Evolutionary conservation across 2,797 vertebrate genomes (phyloP), one percentile per base, ranked within the genome.

Genomic region (Urophycis tenuis): DNA sequence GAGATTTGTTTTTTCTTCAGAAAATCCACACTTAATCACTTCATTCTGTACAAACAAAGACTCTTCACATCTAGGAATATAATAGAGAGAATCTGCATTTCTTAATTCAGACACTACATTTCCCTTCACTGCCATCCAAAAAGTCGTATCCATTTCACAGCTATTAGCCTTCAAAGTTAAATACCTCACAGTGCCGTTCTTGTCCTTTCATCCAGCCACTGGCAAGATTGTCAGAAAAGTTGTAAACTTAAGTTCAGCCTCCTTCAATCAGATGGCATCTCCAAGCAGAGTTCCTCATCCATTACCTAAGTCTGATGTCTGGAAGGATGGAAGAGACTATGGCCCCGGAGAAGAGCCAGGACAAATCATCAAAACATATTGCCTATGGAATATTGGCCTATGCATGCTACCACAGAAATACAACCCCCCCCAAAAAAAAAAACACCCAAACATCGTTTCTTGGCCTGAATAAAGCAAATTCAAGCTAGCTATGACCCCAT

Each of bases 31-130:
- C 87, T 85, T 69, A 87, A 91, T 79, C 83, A 85, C 82, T 85
- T 82, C 74, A 86, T 87, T 82, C 87, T 93, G 87, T 91, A 93
- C 91, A 92, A 85, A 90, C 85, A 89, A 80, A 80, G 81, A 89
- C 86, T 85, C 81, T 81, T 91, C 87, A 93, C 90, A 91, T 84
- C 79, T 41, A 85, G 71, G 81, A 87, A 80, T 76, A 67, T 87
- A 32, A 49, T 72, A 81, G 34, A 81, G 70, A 77, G 67, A 53
- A 33, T 74, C 72, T 73, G 70, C 64, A 15, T 67, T 64, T 71
- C 34, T 45, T 53, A 39, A 45, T 73, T 45, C 29, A 74, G 73
- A 53, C n/a, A 45, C 77, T 74, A 29, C 33, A 31, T 67, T 39
- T 76, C 33, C n/a, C 74, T 71, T 60, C 72, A 64, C 76, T 78